Evolutionary conservation across 2,113 vertebrate genomes (phyloP), one percentile per base, ranked within the genome.

Genomic region (Condylura cristata): DNA sequence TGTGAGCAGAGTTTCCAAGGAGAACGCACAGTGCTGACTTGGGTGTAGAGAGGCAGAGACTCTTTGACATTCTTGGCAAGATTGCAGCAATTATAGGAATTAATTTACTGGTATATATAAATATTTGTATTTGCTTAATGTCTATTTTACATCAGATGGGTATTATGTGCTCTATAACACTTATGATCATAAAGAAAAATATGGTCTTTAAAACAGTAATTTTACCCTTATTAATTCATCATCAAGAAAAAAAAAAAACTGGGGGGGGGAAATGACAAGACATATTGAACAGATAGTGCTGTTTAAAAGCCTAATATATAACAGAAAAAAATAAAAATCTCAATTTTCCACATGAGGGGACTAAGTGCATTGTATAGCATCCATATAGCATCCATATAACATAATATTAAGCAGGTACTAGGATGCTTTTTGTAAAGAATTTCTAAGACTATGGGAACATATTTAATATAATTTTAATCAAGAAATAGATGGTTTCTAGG

Each of bases 371-470:
- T 72, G 12, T 68, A 3, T 72, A 30, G 16, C n/a, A n/a, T n/a
- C n/a, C n/a, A n/a, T 51, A 22, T 20, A 56, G 53, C 10, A 46
- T 81, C 20, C 16, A 44, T n/a, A 58, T n/a, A 66, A 17, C 18
- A 88, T 84, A 60, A 56, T 93, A 74, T 65, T 58, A 93, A 66
- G 17, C n/a, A 58, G 34, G 9, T 84, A 41, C 24, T 48, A 37
- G 88, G 68, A 84, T 72, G 46, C n/a, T 89, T 70, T 80, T 86
- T 61, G 68, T 86, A 66, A 86, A 81, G 34, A 71, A 81, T 72
- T 95, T 81, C 6, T 24, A 76, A 51, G 37, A 76, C 72, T 86
- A 53, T 44, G 8, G 82, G 30, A 94, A 89, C 93, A 48, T 28
- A 63, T 53, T 70, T 80, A 48, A 34, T 71, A 32, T 80, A 24